Evolutionary conservation across 2,888 invertebrate genomes (phyloP).

Genomic region (Orthosia cruda): DNA sequence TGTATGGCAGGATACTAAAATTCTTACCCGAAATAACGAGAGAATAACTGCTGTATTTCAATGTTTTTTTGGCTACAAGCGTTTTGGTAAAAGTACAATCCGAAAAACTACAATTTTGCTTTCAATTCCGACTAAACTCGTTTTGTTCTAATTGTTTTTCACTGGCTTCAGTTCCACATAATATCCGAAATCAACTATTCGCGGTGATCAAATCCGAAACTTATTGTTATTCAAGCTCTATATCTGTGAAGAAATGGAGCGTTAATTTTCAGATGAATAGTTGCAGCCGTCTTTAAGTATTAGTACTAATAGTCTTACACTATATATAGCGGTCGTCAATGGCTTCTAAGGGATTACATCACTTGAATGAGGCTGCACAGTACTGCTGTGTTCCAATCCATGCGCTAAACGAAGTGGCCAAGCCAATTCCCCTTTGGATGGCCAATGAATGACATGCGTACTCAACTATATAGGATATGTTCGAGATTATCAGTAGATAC

Average conservation of each 20-base stretch:
- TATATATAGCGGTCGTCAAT: slow-evolving; percentile 2
- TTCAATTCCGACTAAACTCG: slow-evolving; percentile 27
- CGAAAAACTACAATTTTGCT: slow-evolving; percentile 7
- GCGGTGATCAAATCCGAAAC: neutral
- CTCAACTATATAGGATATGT: neutral
- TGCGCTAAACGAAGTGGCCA: slow-evolving; percentile 20
- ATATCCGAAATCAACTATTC: neutral
- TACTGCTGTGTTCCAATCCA: slow-evolving; percentile 1
- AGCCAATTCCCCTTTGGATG: slow-evolving; percentile 19
- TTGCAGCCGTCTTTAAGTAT: neutral
- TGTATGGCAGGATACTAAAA: neutral
- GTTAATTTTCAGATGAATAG: neutral
- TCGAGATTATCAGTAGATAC: slow-evolving; percentile 5
- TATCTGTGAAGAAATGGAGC: neutral
- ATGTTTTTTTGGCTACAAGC: slow-evolving; percentile 9
- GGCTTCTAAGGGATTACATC: slow-evolving; percentile 30
- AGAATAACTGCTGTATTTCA: slow-evolving; percentile 17
- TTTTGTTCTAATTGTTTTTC: slow-evolving; percentile 14
- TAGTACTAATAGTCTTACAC: neutral
- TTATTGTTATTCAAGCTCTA: neutral
- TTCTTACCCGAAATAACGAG: neutral
- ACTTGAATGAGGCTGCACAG: neutral
- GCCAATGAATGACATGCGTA: slow-evolving; percentile 5
- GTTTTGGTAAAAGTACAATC: slow-evolving; percentile 15
- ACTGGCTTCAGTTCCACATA: neutral